Base-by-base conservation (phyloP, 2,888 invertebrate genomes). In the Leptinotarsa haldemani region DNA sequence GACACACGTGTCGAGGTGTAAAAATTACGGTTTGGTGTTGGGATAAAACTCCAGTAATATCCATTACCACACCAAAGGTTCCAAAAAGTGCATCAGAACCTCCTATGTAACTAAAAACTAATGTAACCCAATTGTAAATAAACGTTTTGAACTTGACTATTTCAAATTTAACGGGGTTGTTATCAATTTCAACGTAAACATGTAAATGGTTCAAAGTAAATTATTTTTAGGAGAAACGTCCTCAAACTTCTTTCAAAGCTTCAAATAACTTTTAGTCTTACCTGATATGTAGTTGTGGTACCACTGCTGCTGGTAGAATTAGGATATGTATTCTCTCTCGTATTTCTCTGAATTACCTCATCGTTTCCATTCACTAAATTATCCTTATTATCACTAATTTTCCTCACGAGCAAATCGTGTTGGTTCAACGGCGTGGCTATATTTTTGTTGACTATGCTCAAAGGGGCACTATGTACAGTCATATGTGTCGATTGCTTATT, bases 361-460 rank as follows among this genome's bases (percentile, higher is more conserved):
- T 75, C 72, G 65, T 61, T 63, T 58, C 69, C 69, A 58, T 74
- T 73, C 48, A 65, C 67, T 22, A 69, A 50, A 66, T 63, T 67
- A 20, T 83, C 82, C 65, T 80, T 82, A 61, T 75, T 79, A 30
- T 82, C 80, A 70, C 80, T 82, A n/a, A 69, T 74, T 65, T 83
- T 85, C 74, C 84, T 82, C 73, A 77, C 83, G 15, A 84, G 74
- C 72, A 86, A 71, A 77, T 85, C 90, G 69, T 87, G 89, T 86
- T 91, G 91, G 87, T 89, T 91, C 83, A 92, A 85, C 73, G 92
- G 91, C 53, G 91, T 92, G 22, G 92, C 92, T 77, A 92, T 88
- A 84, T 92, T 92, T 85, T 92, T 92, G 82, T 91, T 92, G 68
- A 91, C 90, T 80, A 91, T 90, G 77, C 86, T 89, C 63, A 90